Evolutionary conservation across 2,113 vertebrate genomes (phyloP).

Genomic region (Ophiodon elongatus): DNA sequence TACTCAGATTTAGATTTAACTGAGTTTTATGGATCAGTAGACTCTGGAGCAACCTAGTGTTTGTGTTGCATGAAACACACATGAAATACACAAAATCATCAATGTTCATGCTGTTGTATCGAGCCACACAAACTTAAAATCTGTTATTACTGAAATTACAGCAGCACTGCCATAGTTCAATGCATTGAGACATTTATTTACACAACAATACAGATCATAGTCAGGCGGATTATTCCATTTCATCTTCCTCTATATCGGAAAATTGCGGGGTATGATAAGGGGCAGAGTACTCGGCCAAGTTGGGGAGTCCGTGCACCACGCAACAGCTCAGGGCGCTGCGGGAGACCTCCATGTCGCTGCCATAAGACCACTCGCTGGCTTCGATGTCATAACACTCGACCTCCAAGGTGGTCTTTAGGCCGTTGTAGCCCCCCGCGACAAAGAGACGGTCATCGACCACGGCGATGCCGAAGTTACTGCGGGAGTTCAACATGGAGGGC

Average conservation of each 20-base stretch:
- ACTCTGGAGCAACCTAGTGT: no score
- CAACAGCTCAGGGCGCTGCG: conserved; percentile 90
- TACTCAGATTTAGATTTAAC: no score
- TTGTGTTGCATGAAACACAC: no score
- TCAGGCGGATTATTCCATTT: not conserved
- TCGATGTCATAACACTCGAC: conserved; percentile 68
- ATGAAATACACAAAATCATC: no score
- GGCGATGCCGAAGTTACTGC: conserved; percentile 90
- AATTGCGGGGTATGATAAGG: not conserved
- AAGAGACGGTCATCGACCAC: conserved; percentile 78
- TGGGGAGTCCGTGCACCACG: conserved; percentile 83
- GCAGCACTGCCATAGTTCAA: no score
- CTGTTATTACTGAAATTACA: no score
- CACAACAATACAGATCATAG: not conserved
- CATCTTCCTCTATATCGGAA: not conserved
- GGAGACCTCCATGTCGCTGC: conserved; percentile 82
- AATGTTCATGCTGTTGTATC: no score
- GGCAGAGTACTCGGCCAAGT: conserved; percentile 39
- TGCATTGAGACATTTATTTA: conserved; percentile 29
- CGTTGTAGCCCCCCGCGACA: conserved; percentile 68
- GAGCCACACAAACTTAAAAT: no score
- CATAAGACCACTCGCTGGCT: conserved; percentile 79
- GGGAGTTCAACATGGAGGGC: conserved; percentile 82
- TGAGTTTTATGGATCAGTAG: no score
- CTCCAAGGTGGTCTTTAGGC: conserved; percentile 14